phyloP scores from a whole-genome alignment of 2,113 vertebrate genomes.

The Eidolon helvum region DNA sequence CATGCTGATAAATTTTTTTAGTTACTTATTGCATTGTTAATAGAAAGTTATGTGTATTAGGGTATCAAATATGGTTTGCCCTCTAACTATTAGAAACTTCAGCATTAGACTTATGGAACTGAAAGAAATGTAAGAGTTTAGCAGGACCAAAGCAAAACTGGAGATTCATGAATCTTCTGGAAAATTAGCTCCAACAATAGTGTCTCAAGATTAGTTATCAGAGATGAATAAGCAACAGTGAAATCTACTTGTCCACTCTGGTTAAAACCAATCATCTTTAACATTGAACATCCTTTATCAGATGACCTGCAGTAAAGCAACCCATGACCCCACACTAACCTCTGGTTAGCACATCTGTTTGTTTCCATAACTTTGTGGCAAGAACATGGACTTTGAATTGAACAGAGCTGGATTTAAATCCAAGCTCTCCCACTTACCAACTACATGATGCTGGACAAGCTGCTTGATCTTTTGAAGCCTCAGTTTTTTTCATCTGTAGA shows the following conservation, averaged over 20 bases:
- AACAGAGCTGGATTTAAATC: neutral
- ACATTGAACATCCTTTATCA: neutral
- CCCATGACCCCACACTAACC: neutral
- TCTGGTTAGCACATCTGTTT: neutral
- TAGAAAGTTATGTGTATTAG: neutral
- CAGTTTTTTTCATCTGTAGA: neutral
- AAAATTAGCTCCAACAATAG: neutral
- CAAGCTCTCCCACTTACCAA: neutral
- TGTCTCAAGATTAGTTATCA: neutral
- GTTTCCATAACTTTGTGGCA: neutral
- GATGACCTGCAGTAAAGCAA: neutral
- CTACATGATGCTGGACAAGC: neutral
- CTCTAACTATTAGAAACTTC: neutral
- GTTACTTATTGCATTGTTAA: neutral
- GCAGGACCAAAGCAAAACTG: neutral
- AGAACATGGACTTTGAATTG: neutral
- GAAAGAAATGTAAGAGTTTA: neutral
- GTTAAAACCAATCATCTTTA: neutral
- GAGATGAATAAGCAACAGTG: neutral
- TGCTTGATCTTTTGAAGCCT: neutral
- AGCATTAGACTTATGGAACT: neutral
- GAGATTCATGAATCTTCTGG: constrained; percentile 8
- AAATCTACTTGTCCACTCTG: neutral
- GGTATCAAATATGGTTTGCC: neutral
- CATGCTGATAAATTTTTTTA: constrained; percentile 38